Evolutionary conservation across 2,888 invertebrate genomes (phyloP).

Genomic region (Rhagonycha fulva): DNA sequence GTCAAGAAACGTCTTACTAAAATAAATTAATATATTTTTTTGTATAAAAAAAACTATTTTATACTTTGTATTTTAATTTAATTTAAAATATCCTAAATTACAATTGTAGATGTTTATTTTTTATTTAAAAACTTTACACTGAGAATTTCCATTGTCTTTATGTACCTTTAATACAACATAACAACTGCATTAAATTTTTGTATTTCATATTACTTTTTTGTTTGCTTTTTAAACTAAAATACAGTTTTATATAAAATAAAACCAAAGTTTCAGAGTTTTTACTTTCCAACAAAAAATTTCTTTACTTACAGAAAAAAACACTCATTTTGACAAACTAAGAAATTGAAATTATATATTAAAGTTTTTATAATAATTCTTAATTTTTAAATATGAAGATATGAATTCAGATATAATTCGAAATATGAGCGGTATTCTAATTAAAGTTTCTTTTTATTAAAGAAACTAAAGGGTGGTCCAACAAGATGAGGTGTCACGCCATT

Average conservation of each 20-base stretch:
- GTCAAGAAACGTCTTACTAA: neutral
- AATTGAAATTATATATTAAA: too few species aligned
- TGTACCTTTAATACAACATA: neutral
- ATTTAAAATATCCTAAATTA: neutral
- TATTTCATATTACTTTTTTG: neutral
- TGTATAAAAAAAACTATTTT: neutral
- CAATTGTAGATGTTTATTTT: neutral
- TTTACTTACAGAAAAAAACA: too few species aligned
- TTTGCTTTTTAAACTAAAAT: neutral
- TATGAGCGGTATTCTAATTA: too few species aligned
- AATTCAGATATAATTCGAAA: too few species aligned
- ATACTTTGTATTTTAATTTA: neutral
- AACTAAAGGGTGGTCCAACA: too few species aligned
- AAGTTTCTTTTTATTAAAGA: too few species aligned
- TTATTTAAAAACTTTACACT: neutral
- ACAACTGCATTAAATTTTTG: neutral
- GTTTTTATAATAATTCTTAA: too few species aligned
- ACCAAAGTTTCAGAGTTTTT: too few species aligned
- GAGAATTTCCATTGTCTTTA: neutral
- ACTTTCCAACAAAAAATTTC: too few species aligned
- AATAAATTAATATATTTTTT: slow-evolving; percentile 1
- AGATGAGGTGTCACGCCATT: too few species aligned
- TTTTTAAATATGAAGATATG: too few species aligned
- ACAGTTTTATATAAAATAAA: neutral
- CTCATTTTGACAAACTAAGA: too few species aligned